These are phyloP conservation scores for Aphelenchoides fujianensis DNA, from an alignment of 1,140 invertebrate genomes.

Conservation along the genomic window DNA sequence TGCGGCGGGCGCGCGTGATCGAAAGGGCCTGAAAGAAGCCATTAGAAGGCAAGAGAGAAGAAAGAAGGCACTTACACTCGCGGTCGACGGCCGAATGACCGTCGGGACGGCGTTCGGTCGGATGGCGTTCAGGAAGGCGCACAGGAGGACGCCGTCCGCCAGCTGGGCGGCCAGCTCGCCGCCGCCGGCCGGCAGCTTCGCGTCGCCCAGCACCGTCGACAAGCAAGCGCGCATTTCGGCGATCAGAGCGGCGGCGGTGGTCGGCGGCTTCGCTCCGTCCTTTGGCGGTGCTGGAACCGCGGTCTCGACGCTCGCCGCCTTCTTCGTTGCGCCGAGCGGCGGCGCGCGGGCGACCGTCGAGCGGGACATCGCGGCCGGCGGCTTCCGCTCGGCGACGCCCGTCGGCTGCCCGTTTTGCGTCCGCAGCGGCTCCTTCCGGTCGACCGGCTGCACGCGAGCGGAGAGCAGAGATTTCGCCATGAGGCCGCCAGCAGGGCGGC, in stretches of 20 bases:
- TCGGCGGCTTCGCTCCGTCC: not conserved
- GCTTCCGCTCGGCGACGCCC: not conserved
- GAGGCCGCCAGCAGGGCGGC: too few relatives aligned
- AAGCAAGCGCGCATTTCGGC: not conserved
- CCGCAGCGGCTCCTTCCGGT: not conserved
- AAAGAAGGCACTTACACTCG: not conserved
- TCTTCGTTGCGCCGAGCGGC: not conserved
- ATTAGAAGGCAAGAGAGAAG: not conserved
- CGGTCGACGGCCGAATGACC: not conserved
- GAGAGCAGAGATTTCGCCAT: not conserved
- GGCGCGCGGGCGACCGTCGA: not conserved
- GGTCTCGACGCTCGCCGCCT: not conserved
- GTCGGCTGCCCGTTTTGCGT: not conserved
- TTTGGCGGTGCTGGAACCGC: too few relatives aligned
- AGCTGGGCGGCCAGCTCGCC: slow-evolving; percentile 10
- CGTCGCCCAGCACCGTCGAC: not conserved
- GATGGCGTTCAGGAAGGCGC: slow-evolving; percentile 20
- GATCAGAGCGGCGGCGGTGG: not conserved
- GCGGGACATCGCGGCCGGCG: not conserved
- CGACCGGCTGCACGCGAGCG: not conserved
- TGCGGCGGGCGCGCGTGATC: slow-evolving; percentile 17
- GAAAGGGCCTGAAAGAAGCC: not conserved
- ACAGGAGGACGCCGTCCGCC: slow-evolving; percentile 26
- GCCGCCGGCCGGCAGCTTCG: not conserved
- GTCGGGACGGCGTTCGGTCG: slow-evolving; percentile 9